These are phyloP conservation scores for Rhegmatorhina hoffmannsi DNA, from an alignment of 2,113 vertebrate species.

Conservation along the genomic window DNA sequence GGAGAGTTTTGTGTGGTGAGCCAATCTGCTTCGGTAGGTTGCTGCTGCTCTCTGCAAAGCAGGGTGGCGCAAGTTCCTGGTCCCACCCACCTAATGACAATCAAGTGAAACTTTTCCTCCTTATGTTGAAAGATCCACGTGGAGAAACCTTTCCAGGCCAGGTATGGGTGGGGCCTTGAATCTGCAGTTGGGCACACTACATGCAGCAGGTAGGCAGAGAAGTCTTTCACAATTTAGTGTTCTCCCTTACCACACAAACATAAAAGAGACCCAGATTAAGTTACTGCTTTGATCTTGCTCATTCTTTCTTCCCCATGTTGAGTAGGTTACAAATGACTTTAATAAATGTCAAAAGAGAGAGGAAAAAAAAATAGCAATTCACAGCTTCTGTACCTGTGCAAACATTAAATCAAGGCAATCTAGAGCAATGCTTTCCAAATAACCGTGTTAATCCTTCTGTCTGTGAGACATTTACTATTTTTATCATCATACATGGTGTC, in stretches of 20 bases:
- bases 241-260: background rate
- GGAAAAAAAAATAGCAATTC: background rate
- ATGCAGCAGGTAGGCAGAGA: background rate
- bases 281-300: background rate
- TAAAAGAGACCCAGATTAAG: background rate
- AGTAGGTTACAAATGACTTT: background rate
- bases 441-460: background rate
- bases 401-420: background rate
- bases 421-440: background rate
- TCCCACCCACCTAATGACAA: conserved; percentile 21
- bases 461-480: background rate
- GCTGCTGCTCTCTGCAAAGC: background rate
- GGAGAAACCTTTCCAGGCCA: background rate
- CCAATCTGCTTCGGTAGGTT: background rate
- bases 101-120: conserved; percentile 8
- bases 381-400: background rate
- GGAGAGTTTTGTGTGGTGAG: background rate
- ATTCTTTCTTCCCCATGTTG: background rate
- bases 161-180: background rate
- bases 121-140: background rate
- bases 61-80: background rate
- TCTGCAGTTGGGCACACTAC: accelerated
- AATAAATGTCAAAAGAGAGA: background rate
- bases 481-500: background rate
- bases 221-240: background rate